Conservation (phyloP, 2,888 invertebrate genomes). For the Piscicola geometra region DNA sequence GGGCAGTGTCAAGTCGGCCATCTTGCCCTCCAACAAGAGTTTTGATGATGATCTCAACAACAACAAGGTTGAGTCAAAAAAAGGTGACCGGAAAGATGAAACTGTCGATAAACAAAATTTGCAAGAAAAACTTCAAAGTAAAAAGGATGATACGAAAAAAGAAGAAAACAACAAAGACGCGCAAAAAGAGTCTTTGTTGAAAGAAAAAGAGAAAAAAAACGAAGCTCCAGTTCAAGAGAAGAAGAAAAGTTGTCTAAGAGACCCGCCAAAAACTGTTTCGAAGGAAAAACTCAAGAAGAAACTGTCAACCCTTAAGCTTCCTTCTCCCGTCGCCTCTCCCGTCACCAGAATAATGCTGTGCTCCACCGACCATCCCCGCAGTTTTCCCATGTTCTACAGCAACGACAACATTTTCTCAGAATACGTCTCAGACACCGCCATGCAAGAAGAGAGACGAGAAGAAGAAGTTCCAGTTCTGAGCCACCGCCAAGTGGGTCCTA, state of each 20-base stretch:
- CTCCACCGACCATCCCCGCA: neutral
- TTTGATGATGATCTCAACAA: neutral
- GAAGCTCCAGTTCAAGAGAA: neutral
- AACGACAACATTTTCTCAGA: conserved; percentile 29
- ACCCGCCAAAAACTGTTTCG: neutral
- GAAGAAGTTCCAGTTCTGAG: neutral
- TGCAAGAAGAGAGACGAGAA: neutral
- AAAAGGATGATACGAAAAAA: no score
- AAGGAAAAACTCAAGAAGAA: neutral
- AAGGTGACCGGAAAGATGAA: neutral
- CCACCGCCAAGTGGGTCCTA: conserved; percentile 16
- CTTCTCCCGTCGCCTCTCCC: neutral
- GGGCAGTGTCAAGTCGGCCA: conserved; percentile 3
- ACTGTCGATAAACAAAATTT: neutral
- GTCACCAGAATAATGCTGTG: neutral
- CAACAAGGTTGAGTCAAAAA: neutral
- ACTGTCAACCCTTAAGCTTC: neutral
- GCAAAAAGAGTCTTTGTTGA: neutral
- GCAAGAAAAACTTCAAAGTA: no score
- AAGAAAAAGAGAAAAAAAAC: neutral
- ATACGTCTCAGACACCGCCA: neutral
- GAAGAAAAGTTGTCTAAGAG: conserved; percentile 12
- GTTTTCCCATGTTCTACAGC: conserved; percentile 15
- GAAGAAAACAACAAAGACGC: neutral
- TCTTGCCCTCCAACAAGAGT: conserved; percentile 10